Conservation (phyloP, 2,797 vertebrate species). For the Tenualosa ilisha region DNA sequence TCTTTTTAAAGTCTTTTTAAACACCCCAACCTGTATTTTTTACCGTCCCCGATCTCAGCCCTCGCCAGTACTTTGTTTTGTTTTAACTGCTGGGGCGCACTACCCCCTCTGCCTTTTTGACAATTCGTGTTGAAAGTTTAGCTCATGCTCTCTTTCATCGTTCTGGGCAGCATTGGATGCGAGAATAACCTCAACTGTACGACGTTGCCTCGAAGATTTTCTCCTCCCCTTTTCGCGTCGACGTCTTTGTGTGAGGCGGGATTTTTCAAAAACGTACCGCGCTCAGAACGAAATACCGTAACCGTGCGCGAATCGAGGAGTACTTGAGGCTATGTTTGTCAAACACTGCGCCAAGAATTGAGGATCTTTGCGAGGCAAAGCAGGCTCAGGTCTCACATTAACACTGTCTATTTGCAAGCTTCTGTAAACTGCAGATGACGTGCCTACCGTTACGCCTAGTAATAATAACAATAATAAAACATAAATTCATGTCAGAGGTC, state of each 20-base stretch:
- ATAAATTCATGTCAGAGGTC: too few relatives aligned
- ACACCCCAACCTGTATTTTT: too few relatives aligned
- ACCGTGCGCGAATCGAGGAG: slow-evolving; percentile 15
- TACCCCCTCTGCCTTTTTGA: too few relatives aligned
- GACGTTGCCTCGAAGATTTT: slow-evolving; percentile 32
- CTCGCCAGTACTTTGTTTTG: too few relatives aligned
- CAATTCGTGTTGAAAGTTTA: not conserved
- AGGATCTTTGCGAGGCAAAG: slow-evolving; percentile 30
- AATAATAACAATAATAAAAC: too few relatives aligned
- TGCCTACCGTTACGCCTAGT: too few relatives aligned
- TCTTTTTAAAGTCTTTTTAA: too few relatives aligned
- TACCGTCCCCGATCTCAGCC: too few relatives aligned
- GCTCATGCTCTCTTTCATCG: slow-evolving; percentile 23
- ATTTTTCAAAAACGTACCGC: slow-evolving; percentile 30
- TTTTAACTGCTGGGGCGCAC: too few relatives aligned
- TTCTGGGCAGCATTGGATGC: slow-evolving; percentile 32
- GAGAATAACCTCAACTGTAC: slow-evolving; percentile 28
- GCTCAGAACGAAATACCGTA: slow-evolving; percentile 23
- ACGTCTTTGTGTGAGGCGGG: slow-evolving; percentile 32
- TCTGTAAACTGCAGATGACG: too few relatives aligned
- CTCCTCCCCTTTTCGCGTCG: slow-evolving; percentile 14
- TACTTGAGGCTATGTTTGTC: slow-evolving; percentile 28
- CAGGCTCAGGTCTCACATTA: slow-evolving; percentile 25
- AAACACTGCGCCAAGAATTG: slow-evolving; percentile 31
- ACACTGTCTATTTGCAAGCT: too few relatives aligned